Evolutionary conservation across 2,888 invertebrate genomes (phyloP).

Genomic region (Cantharis rustica): DNA sequence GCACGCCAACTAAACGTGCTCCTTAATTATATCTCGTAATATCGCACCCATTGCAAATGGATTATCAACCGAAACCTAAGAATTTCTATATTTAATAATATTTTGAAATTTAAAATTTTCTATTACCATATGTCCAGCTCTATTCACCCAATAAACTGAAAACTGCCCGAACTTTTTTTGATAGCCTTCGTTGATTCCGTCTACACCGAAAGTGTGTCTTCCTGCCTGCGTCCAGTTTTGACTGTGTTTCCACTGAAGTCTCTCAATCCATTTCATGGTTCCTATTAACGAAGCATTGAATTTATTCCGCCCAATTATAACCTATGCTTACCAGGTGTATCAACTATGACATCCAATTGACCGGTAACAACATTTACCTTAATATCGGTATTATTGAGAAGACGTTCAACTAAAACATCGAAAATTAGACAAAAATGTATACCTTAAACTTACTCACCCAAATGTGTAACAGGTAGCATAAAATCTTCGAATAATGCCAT

Average conservation of each 20-base stretch:
- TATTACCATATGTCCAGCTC: slow-evolving; percentile 76
- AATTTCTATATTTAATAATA: neutral
- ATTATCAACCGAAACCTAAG: neutral
- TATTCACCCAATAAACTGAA: slow-evolving; percentile 75
- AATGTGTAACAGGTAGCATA: slow-evolving; percentile 76
- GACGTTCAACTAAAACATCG: slow-evolving; percentile 63
- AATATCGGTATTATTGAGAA: slow-evolving; percentile 69
- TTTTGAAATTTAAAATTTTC: slow-evolving; percentile 31
- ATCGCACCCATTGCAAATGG: neutral
- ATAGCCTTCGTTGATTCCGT: slow-evolving; percentile 72
- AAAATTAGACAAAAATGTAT: neutral
- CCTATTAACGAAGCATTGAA: slow-evolving; percentile 17
- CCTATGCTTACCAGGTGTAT: slow-evolving; percentile 69
- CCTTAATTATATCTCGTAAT: slow-evolving; percentile 7
- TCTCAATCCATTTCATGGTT: slow-evolving; percentile 68
- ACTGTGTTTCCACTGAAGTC: slow-evolving; percentile 68
- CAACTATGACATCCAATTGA: slow-evolving; percentile 83
- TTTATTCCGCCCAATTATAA: neutral
- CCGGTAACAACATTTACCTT: slow-evolving; percentile 74
- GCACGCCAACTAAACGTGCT: neutral
- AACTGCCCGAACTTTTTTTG: slow-evolving; percentile 71
- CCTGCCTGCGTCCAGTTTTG: slow-evolving; percentile 61
- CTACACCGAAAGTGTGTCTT: slow-evolving; percentile 64
- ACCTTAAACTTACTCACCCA: slow-evolving; percentile 34
- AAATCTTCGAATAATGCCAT: slow-evolving; percentile 66